Evolutionary conservation across 2,797 vertebrate species (phyloP), one percentile per base, ranked within the genome.

Genomic region (Notoglanidium macrostoma): DNA sequence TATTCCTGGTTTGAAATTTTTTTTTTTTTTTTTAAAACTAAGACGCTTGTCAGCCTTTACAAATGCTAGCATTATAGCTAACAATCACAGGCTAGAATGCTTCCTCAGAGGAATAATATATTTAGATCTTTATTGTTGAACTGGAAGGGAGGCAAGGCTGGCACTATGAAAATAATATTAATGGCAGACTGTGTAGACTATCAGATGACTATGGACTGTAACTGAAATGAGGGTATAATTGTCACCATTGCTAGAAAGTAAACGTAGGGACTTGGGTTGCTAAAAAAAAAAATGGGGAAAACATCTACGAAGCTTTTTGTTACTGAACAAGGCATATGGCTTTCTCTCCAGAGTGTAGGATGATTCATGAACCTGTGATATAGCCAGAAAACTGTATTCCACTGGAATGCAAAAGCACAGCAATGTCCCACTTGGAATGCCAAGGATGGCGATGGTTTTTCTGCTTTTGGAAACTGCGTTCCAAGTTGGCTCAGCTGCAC

Each of bases 221-320:
- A 88, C 81, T 90, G 90, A 91, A 91, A 93, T 93, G 91, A 91
- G 87, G 89, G 77, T 90, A 74, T 90, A 90, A 88, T 87, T 90
- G 89, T 92, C 90, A 93, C 90, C 90, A 89, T 92, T 59, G n/a
- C 21, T 78, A 12, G 90, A 88, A 88, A 83, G 73, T 92, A 92
- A 92, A 93, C 68, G 83, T 54, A 63, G 87, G 82, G 86, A 90
- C 88, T 26, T 12, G 35, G 54, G 44, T 40, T n/a, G n/a, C n/a
- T n/a, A 29, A n/a, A 29, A 89, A 88, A 87, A 88, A 85, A 46
- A 26, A 44, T 88, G 46, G 40, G 72, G 73, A 79, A 84, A 40
- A 61, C 54, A 72, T 40, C 57, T 76, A 87, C 85, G 73, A 77
- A 70, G 59, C 61, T 84, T 74, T 61, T 65, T 63, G 10, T 80